Base-by-base conservation (phyloP, 2,888 invertebrate genomes). In the Drosophila lutescens region DNA sequence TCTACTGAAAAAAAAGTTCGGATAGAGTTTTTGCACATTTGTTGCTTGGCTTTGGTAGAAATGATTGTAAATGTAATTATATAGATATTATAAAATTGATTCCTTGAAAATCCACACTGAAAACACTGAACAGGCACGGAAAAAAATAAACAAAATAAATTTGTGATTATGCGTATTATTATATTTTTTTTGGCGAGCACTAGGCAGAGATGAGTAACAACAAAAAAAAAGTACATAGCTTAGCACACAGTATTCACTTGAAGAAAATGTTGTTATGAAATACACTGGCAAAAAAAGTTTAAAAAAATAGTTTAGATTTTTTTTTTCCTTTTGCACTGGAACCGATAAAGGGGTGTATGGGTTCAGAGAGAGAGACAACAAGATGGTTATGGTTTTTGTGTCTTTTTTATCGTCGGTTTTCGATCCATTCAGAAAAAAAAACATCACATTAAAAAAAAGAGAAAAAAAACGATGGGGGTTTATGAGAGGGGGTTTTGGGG, bases 331-430 rank as follows among this genome's bases (percentile, higher is more conserved):
- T 53, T 68, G 62, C 74, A 82, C 62, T 56, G 46, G 72, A 85
- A 83, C 83, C 83, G 88, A 83, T 85, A 87, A 87, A 57, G 83
- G 83, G 83, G 79, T 83, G 81, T 68, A 57, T 32, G 40, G 34
- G 38, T 46, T 34, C 34, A 49, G n/a, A 49, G 46, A 61, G 61
- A 61, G 47, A 62, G 47, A 41, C 47, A 61, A 57, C 62, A 62
- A 55, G 26, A 62, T 15, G 63, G 23, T 32, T n/a, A 41, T 53
- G 46, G 47, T 17, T 57, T 17, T 57, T n/a, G 15, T 47, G 58
- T 43, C 12, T 17, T 32, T 34, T 32, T 32, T 41, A 46, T 23
- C 62, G 63, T 26, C 34, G 62, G 4, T 58, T 38, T 65, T 63
- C 23, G 36, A 65, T 60, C 54, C 43, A 57, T 58, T 46, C 44